Conservation (phyloP, 2,888 invertebrate genomes). For the Escarpia spicata region DNA sequence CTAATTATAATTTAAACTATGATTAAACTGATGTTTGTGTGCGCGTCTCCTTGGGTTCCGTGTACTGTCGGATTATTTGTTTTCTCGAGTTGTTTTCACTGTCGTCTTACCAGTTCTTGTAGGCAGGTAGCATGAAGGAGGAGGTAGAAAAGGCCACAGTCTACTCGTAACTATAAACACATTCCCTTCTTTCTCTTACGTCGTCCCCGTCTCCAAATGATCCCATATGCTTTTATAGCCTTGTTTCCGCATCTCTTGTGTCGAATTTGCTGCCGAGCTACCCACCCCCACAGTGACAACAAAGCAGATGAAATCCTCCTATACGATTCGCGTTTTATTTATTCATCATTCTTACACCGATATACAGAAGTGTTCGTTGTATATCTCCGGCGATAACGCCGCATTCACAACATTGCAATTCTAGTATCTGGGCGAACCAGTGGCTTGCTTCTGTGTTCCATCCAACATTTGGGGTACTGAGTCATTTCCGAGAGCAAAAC, state of each 20-base stretch:
- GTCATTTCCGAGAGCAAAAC: background rate
- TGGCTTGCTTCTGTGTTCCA: background rate
- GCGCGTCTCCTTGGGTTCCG: too few species aligned
- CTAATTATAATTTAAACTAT: too few species aligned
- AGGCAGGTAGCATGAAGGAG: too few species aligned
- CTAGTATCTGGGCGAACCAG: background rate
- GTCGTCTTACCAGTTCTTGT: too few species aligned
- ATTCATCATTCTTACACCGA: background rate
- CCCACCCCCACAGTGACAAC: background rate
- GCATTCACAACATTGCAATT: background rate
- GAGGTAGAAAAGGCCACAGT: too few species aligned
- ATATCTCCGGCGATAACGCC: background rate
- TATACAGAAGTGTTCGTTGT: background rate
- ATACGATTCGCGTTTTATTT: background rate
- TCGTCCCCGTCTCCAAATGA: background rate
- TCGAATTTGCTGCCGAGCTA: background rate
- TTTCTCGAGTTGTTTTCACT: too few species aligned
- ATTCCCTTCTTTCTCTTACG: too few species aligned
- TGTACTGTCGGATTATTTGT: too few species aligned
- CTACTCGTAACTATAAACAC: too few species aligned
- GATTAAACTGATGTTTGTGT: too few species aligned
- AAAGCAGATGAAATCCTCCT: background rate
- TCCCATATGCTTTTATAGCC: background rate
- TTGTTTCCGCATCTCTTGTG: background rate
- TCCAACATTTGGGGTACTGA: background rate